A percentile compares a stretch with the other conserved stretches of the same genome.
These are phyloP conservation scores for Lycorma delicatula DNA, from an alignment of 1,140 invertebrate genomes.

Conservation along the genomic window DNA sequence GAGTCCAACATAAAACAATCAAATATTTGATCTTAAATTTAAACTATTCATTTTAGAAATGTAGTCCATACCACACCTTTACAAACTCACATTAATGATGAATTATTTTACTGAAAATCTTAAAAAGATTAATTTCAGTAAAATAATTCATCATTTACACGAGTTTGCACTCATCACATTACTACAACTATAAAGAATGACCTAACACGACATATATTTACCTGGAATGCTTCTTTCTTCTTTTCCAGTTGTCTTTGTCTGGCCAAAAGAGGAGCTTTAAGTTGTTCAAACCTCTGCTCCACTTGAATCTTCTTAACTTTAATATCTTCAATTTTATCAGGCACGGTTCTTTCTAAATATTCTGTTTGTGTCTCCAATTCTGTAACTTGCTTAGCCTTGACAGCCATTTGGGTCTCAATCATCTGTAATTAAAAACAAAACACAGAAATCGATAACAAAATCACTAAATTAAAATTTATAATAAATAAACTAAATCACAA, in stretches of 20 bases:
- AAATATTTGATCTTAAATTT: no score
- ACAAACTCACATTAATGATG: background rate
- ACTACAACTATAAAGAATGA: no score
- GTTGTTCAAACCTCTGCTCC: conserved; percentile 77
- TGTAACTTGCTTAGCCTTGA: conserved; percentile 84
- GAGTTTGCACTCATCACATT: background rate
- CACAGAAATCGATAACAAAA: no score
- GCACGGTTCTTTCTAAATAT: conserved; percentile 87
- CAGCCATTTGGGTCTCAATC: conserved; percentile 93
- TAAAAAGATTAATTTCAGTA: background rate
- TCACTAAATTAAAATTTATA: no score
- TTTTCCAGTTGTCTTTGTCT: conserved; percentile 85
- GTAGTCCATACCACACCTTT: no score
- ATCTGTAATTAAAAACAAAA: conserved; percentile 45
- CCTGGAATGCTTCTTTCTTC: conserved; percentile 97
- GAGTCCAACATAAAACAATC: no score
- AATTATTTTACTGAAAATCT: background rate
- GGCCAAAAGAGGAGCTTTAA: conserved; percentile 82
- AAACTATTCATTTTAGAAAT: no score
- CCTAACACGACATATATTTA: conserved; percentile 10
- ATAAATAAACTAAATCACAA: no score
- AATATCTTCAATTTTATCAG: conserved; percentile 88
- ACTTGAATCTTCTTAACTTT: conserved; percentile 88
- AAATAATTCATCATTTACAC: background rate
- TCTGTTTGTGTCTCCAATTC: conserved; percentile 92